phyloP scores from a whole-genome alignment of 2,797 vertebrate genomes.

The Florisuga fusca region DNA sequence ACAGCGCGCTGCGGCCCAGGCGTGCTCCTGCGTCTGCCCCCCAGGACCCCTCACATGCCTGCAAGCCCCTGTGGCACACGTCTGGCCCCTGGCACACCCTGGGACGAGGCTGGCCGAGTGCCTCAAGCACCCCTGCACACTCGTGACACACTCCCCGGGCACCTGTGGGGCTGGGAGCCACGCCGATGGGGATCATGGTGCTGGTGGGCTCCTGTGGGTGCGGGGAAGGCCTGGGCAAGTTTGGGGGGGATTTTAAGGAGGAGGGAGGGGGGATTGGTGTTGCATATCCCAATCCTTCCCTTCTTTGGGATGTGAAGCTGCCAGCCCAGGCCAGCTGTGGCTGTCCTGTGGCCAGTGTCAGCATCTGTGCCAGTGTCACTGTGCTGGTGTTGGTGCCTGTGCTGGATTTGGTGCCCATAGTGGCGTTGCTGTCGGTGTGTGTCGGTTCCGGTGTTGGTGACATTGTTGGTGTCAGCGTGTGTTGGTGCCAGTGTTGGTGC shows the following conservation, averaged over 20 bases:
- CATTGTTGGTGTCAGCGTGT: too few relatives aligned
- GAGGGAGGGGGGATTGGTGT: not conserved
- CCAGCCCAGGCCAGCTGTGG: not conserved
- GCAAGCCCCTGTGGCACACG: accelerated
- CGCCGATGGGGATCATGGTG: accelerated
- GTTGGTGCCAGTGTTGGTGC: too few relatives aligned
- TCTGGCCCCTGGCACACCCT: not conserved
- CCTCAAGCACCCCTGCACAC: not conserved
- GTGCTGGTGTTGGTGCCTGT: too few relatives aligned
- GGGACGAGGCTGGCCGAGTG: accelerated
- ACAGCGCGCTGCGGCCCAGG: not conserved
- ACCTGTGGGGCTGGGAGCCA: not conserved
- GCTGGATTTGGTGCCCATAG: too few relatives aligned
- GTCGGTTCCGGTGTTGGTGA: not conserved
- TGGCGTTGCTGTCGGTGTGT: not conserved
- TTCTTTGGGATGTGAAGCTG: too few relatives aligned
- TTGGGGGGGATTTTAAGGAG: not conserved
- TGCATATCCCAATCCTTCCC: not conserved
- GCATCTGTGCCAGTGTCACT: too few relatives aligned
- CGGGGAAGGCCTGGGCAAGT: not conserved
- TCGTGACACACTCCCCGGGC: too few relatives aligned
- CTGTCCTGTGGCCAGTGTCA: not conserved
- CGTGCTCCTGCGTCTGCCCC: not conserved
- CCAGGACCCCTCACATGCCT: not conserved
- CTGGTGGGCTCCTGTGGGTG: not conserved